Base-by-base conservation (phyloP, 1,140 invertebrate species). In the Caenorhabditis tropicalis region DNA sequence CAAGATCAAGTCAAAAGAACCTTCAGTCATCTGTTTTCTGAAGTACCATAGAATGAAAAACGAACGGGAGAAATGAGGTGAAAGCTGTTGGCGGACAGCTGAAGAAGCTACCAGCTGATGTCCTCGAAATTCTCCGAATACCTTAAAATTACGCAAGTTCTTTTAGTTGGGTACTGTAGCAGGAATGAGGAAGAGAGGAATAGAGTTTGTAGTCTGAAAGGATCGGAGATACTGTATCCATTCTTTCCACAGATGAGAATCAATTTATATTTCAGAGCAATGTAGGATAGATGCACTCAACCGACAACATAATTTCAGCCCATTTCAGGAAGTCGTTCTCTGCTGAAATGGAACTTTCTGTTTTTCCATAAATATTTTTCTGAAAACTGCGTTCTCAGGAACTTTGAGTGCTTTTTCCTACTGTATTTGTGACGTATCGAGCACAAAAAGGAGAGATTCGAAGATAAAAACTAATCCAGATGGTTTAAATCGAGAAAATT, bases 111-210 rank as follows among this genome's bases (percentile, higher is more conserved):
- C 33, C 65, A 74, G 33, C 33, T 74, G 33, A 39, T 74, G 65
- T 74, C 65, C 36, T 74, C 65, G 65, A 74, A 74, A 74, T 74
- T 74, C 65, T 46, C 36, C n/a, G 36, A 74, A 74, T 39, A 43
- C 65, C 65, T 43, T 43, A 74, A 24, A 43, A 74, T 43, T 74
- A 43, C 21, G 33, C 36, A 74, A 56, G 27, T 6, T 10, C 21
- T 56, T 56, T 56, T 27, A 21, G 24, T 27, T 27, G 24, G 19
- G 53, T 56, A 56, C 53, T 56, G 53, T 56, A 56, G 21, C 12
- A 10, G 53, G n/a, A 51, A 1, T 1, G 15, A 51, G 10, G 53
- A 6, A 12, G 39, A 43, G 39, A n/a, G 15, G 10, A 56, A 29
- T 29, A 12, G 39, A 43, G 12, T 43, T 43, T 43, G 39, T 43